Percentiles rank a stretch among this genome's conserved stretches.
These are phyloP conservation scores for Venustaconcha ellipsiformis DNA, from an alignment of 1,140 invertebrate species.

Conservation along the genomic window DNA sequence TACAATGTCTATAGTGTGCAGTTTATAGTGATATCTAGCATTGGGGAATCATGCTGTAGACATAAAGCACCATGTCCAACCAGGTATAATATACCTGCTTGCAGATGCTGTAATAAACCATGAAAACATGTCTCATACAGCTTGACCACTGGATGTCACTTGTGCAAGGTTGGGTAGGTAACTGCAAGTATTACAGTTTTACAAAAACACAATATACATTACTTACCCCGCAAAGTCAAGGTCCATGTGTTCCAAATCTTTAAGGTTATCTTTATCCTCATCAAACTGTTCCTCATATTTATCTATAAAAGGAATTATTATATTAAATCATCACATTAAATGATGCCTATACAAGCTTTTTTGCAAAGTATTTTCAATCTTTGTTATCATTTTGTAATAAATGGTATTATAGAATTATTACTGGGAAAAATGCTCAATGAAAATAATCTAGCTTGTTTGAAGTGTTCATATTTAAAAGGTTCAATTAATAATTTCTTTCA, in stretches of 20 bases:
- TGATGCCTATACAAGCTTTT: slow-evolving; percentile 2
- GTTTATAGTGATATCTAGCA: too few relatives aligned
- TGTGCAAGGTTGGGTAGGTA: not conserved
- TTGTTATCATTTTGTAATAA: slow-evolving; percentile 8
- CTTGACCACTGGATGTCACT: not conserved
- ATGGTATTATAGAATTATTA: not conserved
- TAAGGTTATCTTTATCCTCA: slow-evolving; percentile 37
- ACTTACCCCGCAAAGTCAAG: slow-evolving; percentile 64
- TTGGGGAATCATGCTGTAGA: too few relatives aligned
- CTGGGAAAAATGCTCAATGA: slow-evolving; percentile 7
- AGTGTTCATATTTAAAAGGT: not conserved
- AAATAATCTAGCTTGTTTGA: not conserved
- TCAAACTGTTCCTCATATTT: slow-evolving; percentile 52
- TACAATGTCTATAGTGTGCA: too few relatives aligned
- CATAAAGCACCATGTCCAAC: too few relatives aligned
- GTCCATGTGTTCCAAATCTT: slow-evolving; percentile 47
- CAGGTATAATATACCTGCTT: not conserved
- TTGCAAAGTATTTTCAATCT: slow-evolving; percentile 2
- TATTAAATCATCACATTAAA: not conserved
- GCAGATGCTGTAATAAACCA: not conserved
- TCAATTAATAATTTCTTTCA: not conserved
- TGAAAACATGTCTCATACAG: not conserved
- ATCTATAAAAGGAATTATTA: slow-evolving; percentile 43
- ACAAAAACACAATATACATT: not conserved
- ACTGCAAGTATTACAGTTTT: not conserved